Conservation (phyloP, 2,797 vertebrate species). For the Molossus alvarezi region DNA sequence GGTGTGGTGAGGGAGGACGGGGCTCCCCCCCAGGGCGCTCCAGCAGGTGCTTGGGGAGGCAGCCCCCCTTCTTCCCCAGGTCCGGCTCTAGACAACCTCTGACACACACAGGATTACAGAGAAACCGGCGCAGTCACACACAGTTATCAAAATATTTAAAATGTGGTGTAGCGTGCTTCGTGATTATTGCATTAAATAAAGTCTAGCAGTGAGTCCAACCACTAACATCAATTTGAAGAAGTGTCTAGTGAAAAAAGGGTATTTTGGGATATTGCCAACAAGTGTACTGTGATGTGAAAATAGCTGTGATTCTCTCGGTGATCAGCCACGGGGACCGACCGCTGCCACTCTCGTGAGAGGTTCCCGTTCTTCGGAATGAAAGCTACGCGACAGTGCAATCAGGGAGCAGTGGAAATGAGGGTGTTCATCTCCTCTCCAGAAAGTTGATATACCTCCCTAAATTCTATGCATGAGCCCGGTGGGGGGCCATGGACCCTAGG, state of each 20-base stretch:
- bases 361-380: background rate
- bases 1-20: background rate
- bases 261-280: constrained; percentile 58
- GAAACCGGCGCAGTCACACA: constrained; percentile 21
- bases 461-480: background rate
- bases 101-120: background rate
- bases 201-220: constrained; percentile 47
- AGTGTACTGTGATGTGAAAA: constrained; percentile 20
- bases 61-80: background rate
- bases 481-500: rapidly evolving
- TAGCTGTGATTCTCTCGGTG: background rate
- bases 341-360: background rate
- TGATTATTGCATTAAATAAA: constrained; percentile 68
- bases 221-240: constrained; percentile 40
- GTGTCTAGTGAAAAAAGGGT: constrained; percentile 11
- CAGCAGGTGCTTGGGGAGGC: background rate
- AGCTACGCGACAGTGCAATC: background rate
- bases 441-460: background rate
- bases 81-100: background rate
- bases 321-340: background rate
- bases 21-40: background rate
- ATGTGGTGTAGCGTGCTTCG: background rate
- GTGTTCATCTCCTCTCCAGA: background rate
- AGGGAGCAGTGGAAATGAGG: background rate
- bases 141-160: constrained; percentile 60